Conservation (phyloP, 2,888 invertebrate genomes). For the Plusia festucae region DNA sequence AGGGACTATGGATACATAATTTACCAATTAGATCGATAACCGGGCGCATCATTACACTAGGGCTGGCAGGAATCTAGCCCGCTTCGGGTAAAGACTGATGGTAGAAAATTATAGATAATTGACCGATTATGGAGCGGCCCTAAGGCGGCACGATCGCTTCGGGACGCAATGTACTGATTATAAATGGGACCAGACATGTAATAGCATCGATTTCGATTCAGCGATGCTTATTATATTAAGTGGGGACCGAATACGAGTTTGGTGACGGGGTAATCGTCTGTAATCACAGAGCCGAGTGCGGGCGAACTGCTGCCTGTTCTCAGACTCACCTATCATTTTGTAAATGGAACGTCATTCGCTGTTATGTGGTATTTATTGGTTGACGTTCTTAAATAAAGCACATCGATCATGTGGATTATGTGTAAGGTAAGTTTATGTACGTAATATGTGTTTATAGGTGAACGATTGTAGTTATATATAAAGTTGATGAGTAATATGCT, state of each 20-base stretch:
- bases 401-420: constrained; percentile 45
- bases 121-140: constrained; percentile 82
- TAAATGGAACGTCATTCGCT: constrained; percentile 69
- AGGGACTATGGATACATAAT: constrained; percentile 79
- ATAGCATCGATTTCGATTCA: constrained; percentile 88
- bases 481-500: not conserved
- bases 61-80: constrained; percentile 75
- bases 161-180: constrained; percentile 83
- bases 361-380: constrained; percentile 62
- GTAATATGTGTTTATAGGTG: constrained; percentile 15
- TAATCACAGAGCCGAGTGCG: constrained; percentile 78
- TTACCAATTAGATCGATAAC: constrained; percentile 85
- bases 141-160: constrained; percentile 67
- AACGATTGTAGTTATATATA: not conserved
- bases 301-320: constrained; percentile 60
- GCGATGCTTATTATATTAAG: constrained; percentile 88
- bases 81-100: constrained; percentile 85
- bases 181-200: constrained; percentile 86
- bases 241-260: constrained; percentile 83
- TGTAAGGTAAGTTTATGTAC: constrained; percentile 19
- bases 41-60: constrained; percentile 73
- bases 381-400: constrained; percentile 47
- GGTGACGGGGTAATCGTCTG: constrained; percentile 86
- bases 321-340: constrained; percentile 60
- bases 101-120: constrained; percentile 88